Base-by-base conservation (phyloP, 2,888 invertebrate species). In the Idaea aversata region DNA sequence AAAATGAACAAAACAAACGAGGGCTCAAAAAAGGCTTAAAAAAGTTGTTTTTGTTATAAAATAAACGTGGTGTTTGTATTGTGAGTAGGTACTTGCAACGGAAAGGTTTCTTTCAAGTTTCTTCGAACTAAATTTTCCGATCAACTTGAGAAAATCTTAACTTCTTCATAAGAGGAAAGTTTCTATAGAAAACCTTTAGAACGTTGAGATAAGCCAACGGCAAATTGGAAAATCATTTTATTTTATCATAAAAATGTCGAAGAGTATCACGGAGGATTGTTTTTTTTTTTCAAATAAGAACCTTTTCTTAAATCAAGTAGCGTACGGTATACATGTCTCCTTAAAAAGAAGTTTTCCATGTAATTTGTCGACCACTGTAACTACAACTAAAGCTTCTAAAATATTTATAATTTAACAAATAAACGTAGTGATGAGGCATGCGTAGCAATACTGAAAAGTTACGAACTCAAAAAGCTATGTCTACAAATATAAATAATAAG, bases 371-470 rank as follows among this genome's bases (percentile, higher is more conserved):
- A 47, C 47, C 47, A 7, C 3, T 47, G 47, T 47, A 47, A 47
- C 7, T 10, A 47, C 4, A 10, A 47, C 47, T 36, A 10, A 36
- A 7, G 36, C 6, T 36, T 36, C 4, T 7, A 47, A 4, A 13
- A 6, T 10, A 7, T 47, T 4, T 47, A 3, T 10, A 36, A 10
- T 77, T 77, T 72, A 73, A 74, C 75, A 80, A 80, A 82, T 80
- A 78, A 82, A 78, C 70, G 74, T 74, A 67, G 72, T 80, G 66
- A 61, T 65, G 68, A 84, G 86, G 86, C 88, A 88, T 90, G 90
- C 88, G 88, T 89, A 90, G 81, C 84, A 72, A 80, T 75, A 76
- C 57, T 47, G 47, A 47, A 38, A 10, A 4, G 10, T 6, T 47
- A 47, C 47, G 7, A 47, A 47, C 47, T 36, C 5, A 36, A 36